Evolutionary conservation across 2,888 invertebrate species (phyloP).

Genomic region (Dicranocentrus wangi): DNA sequence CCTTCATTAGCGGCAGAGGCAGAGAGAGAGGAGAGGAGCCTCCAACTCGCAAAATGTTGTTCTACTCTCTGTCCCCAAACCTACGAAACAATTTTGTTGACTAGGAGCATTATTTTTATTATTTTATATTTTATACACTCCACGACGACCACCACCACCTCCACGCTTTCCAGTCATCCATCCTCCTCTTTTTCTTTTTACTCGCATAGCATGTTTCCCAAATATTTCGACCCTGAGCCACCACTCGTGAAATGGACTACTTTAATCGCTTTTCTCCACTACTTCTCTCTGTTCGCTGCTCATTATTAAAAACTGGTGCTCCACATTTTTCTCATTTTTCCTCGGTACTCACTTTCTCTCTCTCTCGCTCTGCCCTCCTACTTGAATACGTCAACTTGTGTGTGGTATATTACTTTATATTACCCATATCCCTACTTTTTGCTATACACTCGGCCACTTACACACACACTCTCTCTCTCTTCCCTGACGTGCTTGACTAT

Average conservation of each 20-base stretch:
- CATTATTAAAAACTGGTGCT: conserved; percentile 55
- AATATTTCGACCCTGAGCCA: neutral
- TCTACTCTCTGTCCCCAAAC: neutral
- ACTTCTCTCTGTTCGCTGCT: conserved; percentile 30
- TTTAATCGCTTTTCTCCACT: conserved; percentile 37
- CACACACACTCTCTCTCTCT: too few species aligned
- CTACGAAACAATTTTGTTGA: neutral
- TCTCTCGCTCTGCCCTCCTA: too few species aligned
- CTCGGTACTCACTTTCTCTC: neutral
- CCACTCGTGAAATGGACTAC: neutral
- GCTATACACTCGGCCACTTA: too few species aligned
- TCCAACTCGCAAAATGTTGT: too few species aligned
- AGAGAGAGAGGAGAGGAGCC: too few species aligned
- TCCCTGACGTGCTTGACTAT: neutral
- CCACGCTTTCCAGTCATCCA: neutral
- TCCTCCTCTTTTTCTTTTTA: too few species aligned
- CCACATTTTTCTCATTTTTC: conserved; percentile 1
- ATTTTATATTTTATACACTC: neutral
- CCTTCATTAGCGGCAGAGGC: too few species aligned
- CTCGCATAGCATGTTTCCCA: too few species aligned
- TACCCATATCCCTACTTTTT: too few species aligned
- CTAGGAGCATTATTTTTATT: neutral
- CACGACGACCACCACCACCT: neutral
- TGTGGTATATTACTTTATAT: neutral
- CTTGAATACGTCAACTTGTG: too few species aligned